Base-by-base conservation (phyloP, 1,140 invertebrate genomes). In the Heliconius hewitsoni region DNA sequence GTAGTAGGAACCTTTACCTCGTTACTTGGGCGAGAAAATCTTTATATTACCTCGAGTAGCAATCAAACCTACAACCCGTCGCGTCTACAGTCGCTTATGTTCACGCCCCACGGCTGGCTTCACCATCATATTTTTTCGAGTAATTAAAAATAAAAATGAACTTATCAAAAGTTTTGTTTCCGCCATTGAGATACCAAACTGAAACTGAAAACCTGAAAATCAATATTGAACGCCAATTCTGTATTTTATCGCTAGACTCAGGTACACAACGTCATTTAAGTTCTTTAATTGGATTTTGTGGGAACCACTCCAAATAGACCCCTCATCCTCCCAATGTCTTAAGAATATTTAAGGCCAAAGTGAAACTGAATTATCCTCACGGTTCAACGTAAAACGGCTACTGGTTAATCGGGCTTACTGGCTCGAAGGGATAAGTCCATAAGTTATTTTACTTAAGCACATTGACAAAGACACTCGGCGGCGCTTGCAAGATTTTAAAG, bases 381-480 rank as follows among this genome's bases (percentile, higher is more conserved):
- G 55, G 77, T 73, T 78, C 71, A 74, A 78, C n/a, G 23, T 39
- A 78, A 78, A 78, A 46, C 34, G 77, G 77, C 39, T 72, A 72
- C 27, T 55, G 71, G 71, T 74, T 78, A 73, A 78, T 78, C 77
- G 77, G 55, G 71, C 71, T 73, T 50, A 52, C 71, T 73, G 72
- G 72, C 55, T 74, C 19, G 70, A 30, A 74, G 77, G 71, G 77
- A 78, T 78, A 78, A 78, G 77, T 72, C 39, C 72, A 78, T 78
- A 78, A 78, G 77, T 78, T 78, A 78, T 72, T 78, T 78, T 78
- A 78, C 72, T 78, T 78, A 78, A 78, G 77, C 77, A 78, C 72
- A 78, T 74, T 74, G 77, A 74, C 77, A 50, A 42, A 73, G 60
- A 66, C 57, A 60, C 60, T 66, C 2, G 60, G 60, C 13, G 27